Conservation (phyloP, 92 coral and sea anemone genomes). For the Zoanthus solanderi region DNA sequence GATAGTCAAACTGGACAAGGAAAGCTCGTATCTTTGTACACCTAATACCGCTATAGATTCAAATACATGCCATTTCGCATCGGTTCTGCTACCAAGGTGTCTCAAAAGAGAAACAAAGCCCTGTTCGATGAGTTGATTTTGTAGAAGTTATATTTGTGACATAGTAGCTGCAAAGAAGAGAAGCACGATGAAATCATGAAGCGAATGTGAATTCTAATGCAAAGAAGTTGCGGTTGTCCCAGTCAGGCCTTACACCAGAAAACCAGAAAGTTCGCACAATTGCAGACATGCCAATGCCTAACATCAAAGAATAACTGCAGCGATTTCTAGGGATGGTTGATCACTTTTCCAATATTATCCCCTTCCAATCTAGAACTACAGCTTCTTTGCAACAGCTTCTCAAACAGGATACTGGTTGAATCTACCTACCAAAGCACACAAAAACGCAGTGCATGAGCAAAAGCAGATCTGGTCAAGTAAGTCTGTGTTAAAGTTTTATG, state of each 20-base stretch:
- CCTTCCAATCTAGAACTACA: background rate
- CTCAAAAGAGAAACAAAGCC: conserved; percentile 2
- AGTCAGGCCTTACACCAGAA: background rate
- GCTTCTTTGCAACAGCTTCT: conserved; percentile 24
- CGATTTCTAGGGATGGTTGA: background rate
- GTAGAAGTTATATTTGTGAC: background rate
- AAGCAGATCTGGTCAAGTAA: conserved; percentile 38
- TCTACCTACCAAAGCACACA: background rate
- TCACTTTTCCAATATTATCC: background rate
- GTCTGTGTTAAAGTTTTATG: conserved; percentile 6
- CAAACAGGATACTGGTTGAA: conserved; percentile 14
- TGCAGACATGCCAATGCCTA: background rate
- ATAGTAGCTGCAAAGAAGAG: background rate
- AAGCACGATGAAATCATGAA: conserved; percentile 40
- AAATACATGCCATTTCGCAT: conserved; percentile 51
- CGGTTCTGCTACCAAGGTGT: conserved; percentile 33
- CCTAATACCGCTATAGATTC: conserved; percentile 44
- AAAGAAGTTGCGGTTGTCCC: conserved; percentile 1
- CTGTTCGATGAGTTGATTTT: background rate
- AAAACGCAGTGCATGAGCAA: background rate
- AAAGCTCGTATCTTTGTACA: conserved; percentile 37
- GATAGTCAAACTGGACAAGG: conserved; percentile 45
- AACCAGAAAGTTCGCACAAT: background rate
- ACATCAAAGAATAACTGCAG: background rate
- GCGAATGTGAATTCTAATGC: conserved; percentile 43